Conservation (phyloP, 2,888 invertebrate genomes). For the Axea sp. region DNA sequence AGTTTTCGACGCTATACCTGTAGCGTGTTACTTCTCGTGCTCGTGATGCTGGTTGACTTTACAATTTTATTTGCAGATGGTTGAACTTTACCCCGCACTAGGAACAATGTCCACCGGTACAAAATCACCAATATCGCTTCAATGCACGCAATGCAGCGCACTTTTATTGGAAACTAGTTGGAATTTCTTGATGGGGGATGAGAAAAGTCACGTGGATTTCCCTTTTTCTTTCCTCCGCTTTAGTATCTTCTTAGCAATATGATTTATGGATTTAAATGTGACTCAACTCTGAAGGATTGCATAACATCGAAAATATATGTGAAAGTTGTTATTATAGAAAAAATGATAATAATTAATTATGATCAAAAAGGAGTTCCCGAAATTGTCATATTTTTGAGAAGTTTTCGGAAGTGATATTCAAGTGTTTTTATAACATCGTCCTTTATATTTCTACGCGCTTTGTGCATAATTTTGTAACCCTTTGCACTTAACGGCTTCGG, state of each 20-base stretch:
- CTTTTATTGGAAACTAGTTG: constrained; percentile 38
- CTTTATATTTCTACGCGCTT: too few relatives aligned
- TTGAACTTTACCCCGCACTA: constrained; percentile 4
- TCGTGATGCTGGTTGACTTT: constrained; percentile 18
- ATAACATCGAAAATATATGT: constrained; percentile 28
- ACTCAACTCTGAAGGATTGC: constrained; percentile 28
- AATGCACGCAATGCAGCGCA: constrained; percentile 1
- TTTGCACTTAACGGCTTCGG: too few relatives aligned
- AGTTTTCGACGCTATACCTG: constrained; percentile 39
- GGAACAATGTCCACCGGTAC: constrained; percentile 7
- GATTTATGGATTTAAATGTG: constrained; percentile 27
- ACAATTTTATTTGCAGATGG: constrained; percentile 31
- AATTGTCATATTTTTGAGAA: constrained; percentile 6
- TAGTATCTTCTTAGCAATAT: constrained; percentile 21
- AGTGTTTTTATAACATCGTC: too few relatives aligned
- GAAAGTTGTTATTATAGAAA: constrained; percentile 38
- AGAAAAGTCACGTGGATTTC: constrained; percentile 30
- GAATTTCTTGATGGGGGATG: not conserved
- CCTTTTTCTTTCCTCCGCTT: constrained; percentile 1
- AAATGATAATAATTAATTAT: too few relatives aligned
- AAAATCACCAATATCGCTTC: constrained; percentile 8
- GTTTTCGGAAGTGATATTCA: not conserved
- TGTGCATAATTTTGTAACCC: too few relatives aligned
- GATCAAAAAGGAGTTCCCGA: not conserved
- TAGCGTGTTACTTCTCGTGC: constrained; percentile 25